phyloP scores from a whole-genome alignment of 2,888 invertebrate genomes.

The Drosophila siamana region DNA sequence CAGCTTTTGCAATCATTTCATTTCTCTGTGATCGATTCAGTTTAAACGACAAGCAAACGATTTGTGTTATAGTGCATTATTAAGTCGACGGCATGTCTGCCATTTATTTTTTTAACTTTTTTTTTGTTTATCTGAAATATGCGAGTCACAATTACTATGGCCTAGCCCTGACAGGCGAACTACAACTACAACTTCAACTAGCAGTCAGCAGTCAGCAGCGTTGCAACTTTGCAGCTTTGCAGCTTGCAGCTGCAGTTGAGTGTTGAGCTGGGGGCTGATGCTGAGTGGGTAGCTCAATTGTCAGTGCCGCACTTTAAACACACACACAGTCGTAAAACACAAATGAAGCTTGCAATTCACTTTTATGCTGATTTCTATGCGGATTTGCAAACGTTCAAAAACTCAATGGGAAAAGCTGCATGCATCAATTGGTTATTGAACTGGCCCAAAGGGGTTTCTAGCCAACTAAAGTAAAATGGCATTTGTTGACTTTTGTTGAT shows the following conservation, averaged over 20 bases:
- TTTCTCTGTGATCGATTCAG: neutral
- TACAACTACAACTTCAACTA: slow-evolving; percentile 31
- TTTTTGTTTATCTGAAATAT: slow-evolving; percentile 40
- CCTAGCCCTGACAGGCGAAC: slow-evolving; percentile 71
- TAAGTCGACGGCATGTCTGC: neutral
- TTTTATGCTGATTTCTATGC: slow-evolving; percentile 68
- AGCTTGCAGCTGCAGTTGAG: slow-evolving; percentile 30
- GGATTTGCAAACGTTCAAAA: slow-evolving; percentile 46
- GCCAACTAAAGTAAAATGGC: neutral
- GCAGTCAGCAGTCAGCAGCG: slow-evolving; percentile 42
- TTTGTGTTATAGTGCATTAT: slow-evolving; percentile 1
- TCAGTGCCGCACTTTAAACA: slow-evolving; percentile 42
- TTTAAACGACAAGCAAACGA: neutral
- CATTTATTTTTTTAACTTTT: neutral
- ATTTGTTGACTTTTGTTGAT: slow-evolving; percentile 8
- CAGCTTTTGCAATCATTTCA: neutral
- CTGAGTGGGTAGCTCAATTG: slow-evolving; percentile 64
- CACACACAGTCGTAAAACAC: slow-evolving; percentile 11
- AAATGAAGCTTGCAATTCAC: slow-evolving; percentile 66
- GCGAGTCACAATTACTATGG: slow-evolving; percentile 65
- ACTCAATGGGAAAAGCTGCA: slow-evolving; percentile 52
- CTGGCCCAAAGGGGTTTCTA: slow-evolving; percentile 22
- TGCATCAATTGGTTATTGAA: slow-evolving; percentile 79
- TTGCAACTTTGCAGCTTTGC: slow-evolving; percentile 21
- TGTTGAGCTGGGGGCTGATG: slow-evolving; percentile 27